Conservation (phyloP, 2,797 vertebrate genomes). For the Babyrousa celebensis region DNA sequence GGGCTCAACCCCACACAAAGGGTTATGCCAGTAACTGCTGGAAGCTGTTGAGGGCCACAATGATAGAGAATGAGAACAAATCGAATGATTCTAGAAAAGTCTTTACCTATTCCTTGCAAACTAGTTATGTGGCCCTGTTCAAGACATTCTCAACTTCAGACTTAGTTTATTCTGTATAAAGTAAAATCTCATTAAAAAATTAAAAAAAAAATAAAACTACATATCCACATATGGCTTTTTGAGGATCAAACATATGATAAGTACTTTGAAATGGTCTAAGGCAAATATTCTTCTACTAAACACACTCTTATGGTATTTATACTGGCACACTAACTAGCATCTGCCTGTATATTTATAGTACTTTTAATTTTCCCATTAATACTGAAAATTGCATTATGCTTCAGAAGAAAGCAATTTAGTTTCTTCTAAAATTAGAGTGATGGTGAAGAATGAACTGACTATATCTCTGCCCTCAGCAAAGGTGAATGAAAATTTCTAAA, state of each 20-base stretch:
- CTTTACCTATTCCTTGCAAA: neutral
- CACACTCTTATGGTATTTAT: neutral
- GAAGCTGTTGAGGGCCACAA: neutral
- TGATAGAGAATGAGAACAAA: neutral
- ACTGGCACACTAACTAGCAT: neutral
- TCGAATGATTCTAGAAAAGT: neutral
- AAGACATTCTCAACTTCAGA: slow-evolving; percentile 5
- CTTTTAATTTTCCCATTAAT: slow-evolving; percentile 19
- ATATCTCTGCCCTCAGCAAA: neutral
- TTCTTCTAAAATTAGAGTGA: neutral
- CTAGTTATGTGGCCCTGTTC: neutral
- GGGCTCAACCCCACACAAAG: neutral
- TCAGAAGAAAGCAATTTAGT: slow-evolving; percentile 21
- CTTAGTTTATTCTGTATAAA: neutral
- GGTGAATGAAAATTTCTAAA: neutral
- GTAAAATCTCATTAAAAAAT: neutral
- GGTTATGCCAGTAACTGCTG: neutral
- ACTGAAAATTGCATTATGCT: slow-evolving; percentile 43
- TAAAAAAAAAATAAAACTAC: neutral
- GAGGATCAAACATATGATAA: neutral
- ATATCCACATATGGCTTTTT: neutral
- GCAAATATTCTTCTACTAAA: slow-evolving; percentile 40
- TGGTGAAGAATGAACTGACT: slow-evolving; percentile 28
- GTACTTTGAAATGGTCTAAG: neutral
- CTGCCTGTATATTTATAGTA: neutral